Evolutionary conservation across 2,797 vertebrate genomes (phyloP).

Genomic region (Brachymystax lenok): DNA sequence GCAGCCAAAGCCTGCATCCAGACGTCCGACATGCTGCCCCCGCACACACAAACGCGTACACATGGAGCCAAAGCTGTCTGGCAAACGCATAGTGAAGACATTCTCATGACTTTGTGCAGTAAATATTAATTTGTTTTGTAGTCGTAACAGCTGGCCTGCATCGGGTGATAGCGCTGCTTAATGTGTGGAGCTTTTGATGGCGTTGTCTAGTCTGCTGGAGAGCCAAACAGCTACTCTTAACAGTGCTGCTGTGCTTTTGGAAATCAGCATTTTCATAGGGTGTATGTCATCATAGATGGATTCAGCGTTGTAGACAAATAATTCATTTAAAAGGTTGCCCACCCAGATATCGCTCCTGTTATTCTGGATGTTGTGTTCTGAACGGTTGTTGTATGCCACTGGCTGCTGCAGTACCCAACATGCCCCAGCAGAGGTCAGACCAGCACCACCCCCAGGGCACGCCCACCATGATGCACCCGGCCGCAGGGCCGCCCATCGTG

Average conservation of each 20-base stretch:
- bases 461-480: conserved; percentile 94
- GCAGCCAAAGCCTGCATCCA: background rate
- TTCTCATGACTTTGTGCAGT: background rate
- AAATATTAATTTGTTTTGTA: background rate
- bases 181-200: background rate
- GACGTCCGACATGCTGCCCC: background rate
- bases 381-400: conserved; percentile 12
- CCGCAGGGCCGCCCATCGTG: conserved; percentile 93
- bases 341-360: too few species aligned
- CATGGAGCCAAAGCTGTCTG: background rate
- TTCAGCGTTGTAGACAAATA: too few species aligned
- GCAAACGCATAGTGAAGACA: background rate
- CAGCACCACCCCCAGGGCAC: conserved; percentile 91
- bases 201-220: background rate
- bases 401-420: conserved; percentile 86
- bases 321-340: too few species aligned
- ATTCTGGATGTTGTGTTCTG: background rate
- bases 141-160: background rate
- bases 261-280: background rate
- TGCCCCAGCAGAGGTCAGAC: conserved; percentile 96
- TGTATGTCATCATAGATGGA: too few species aligned
- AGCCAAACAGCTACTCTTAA: background rate
- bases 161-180: background rate
- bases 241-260: background rate
- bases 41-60: background rate